These are phyloP conservation scores for Megalopta genalis DNA, from an alignment of 1,140 invertebrate genomes.

Conservation along the genomic window DNA sequence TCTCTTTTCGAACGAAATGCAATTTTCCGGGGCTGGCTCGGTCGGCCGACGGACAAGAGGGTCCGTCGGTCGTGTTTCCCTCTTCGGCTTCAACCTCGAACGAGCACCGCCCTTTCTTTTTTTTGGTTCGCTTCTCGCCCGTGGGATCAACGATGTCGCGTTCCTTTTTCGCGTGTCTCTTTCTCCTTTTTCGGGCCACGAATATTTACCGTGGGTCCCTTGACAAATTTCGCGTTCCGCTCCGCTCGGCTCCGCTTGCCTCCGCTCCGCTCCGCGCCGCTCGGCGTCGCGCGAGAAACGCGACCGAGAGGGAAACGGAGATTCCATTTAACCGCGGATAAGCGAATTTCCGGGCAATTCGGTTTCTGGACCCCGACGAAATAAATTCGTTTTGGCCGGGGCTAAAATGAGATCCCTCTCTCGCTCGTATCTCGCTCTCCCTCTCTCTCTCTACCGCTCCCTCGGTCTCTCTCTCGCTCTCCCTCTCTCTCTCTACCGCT, in stretches of 20 bases:
- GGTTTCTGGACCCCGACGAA: slow-evolving; percentile 20
- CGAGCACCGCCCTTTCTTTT: no score
- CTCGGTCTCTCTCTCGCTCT: no score
- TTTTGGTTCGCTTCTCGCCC: no score
- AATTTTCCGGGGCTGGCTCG: background rate
- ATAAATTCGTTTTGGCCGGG: slow-evolving; percentile 31
- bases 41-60: no score
- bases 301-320: background rate
- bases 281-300: no score
- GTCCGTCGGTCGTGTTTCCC: background rate
- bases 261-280: no score
- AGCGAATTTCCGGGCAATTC: slow-evolving; percentile 39
- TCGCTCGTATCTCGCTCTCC: no score
- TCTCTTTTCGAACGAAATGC: background rate
- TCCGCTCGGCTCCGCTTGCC: no score
- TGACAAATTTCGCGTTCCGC: slow-evolving; percentile 19
- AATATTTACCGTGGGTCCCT: slow-evolving; percentile 29
- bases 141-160: no score
- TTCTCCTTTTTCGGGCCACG: background rate
- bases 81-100: no score
- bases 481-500: no score
- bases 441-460: background rate
- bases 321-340: slow-evolving; percentile 42
- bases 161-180: no score
- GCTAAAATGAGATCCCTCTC: background rate